A percentile compares a stretch with the other conserved stretches of the same genome.
These are phyloP conservation scores for Sesamia inferens DNA, from an alignment of 2,888 invertebrate genomes.

Conservation along the genomic window DNA sequence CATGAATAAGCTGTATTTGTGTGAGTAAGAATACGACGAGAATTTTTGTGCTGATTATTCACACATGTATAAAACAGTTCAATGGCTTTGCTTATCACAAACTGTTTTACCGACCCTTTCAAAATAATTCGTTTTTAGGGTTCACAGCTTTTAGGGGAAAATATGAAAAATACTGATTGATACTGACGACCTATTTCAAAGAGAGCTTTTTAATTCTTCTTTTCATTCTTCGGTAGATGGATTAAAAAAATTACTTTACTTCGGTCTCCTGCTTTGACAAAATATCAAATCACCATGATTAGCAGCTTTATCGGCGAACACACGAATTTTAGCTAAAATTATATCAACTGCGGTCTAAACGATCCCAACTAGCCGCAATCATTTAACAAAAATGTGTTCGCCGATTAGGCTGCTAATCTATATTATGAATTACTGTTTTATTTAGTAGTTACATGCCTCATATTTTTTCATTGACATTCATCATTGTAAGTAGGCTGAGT, in stretches of 20 bases:
- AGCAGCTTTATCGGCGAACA: too few species aligned
- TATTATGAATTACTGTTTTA: too few species aligned
- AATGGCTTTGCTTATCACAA: constrained; percentile 65
- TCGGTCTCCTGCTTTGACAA: neutral
- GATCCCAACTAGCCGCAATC: too few species aligned
- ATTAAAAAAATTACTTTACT: neutral
- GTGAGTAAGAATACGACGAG: constrained; percentile 62
- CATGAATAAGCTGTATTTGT: constrained; percentile 66
- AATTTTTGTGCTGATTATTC: constrained; percentile 50
- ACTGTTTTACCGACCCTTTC: constrained; percentile 68
- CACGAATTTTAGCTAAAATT: too few species aligned
- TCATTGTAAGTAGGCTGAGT: too few species aligned
- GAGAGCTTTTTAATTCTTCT: neutral
- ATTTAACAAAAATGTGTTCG: too few species aligned
- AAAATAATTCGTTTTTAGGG: constrained; percentile 64
- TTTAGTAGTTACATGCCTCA: too few species aligned
- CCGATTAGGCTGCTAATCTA: too few species aligned
- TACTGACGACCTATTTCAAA: neutral
- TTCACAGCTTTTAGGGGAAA: constrained; percentile 7
- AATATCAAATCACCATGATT: neutral
- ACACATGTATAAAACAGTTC: constrained; percentile 62
- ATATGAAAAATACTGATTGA: neutral
- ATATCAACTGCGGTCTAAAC: too few species aligned
- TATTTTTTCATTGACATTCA: too few species aligned
- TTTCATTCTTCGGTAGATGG: neutral